These are phyloP conservation scores for Noturus placidus DNA, from an alignment of 2,113 vertebrate genomes.

Conservation along the genomic window DNA sequence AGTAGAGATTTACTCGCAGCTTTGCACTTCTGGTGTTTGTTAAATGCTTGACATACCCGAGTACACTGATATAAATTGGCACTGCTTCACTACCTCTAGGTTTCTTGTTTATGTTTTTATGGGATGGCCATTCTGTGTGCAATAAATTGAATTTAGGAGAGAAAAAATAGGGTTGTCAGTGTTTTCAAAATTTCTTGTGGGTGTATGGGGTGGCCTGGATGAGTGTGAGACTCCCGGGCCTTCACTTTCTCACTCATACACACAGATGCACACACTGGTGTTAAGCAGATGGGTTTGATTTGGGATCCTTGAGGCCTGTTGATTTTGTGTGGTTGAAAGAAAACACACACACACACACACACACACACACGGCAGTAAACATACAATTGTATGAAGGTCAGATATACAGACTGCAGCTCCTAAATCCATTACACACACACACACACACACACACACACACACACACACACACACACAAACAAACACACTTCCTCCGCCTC, in stretches of 20 bases:
- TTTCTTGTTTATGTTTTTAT: too few species aligned
- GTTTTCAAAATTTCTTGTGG: too few species aligned
- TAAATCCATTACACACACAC: background rate
- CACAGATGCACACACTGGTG: conserved; percentile 13
- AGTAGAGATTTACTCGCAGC: too few species aligned
- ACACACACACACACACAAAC: conserved; percentile 10
- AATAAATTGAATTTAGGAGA: too few species aligned
- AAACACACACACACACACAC: conserved; percentile 18
- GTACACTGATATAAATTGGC: too few species aligned
- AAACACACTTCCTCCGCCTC: background rate
- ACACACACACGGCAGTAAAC: conserved; percentile 21
- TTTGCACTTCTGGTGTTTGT: too few species aligned
- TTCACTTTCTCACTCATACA: conserved; percentile 37
- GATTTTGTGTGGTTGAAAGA: conserved; percentile 33
- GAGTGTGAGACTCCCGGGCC: too few species aligned
- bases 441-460: background rate
- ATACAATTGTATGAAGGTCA: conserved; percentile 48
- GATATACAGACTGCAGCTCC: conserved; percentile 45
- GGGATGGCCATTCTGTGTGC: too few species aligned
- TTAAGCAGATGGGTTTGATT: conserved; percentile 26
- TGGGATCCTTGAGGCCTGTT: conserved; percentile 26
- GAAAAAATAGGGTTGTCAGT: too few species aligned
- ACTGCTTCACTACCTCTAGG: too few species aligned
- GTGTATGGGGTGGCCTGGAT: too few species aligned
- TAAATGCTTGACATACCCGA: too few species aligned